Base-by-base conservation (phyloP, 2,888 invertebrate species). In the Operophtera brumata region DNA sequence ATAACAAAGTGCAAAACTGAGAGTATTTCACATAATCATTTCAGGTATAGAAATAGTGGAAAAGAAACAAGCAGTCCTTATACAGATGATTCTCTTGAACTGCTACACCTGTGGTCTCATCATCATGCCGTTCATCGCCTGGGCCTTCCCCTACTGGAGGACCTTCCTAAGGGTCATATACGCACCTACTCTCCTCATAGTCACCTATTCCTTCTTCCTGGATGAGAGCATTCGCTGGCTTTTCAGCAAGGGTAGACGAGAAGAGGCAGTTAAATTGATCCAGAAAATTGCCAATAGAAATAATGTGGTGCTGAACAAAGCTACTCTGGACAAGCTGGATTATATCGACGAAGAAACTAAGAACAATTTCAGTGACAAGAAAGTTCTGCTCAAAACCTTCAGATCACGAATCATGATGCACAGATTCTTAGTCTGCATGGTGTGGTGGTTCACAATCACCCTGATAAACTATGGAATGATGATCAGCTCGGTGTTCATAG, bases 381-480 rank as follows among this genome's bases (percentile, higher is more conserved):
- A 78, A 50, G 60, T 84, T n/a, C 55, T 90, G 36, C 26, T 82
- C 35, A 83, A 85, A 62, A 90, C 89, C 0, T 87, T 90, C 48
- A 80, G 72, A 42, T 90, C 90, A 0, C 79, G 70, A 30, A 78
- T 86, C 20, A 86, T 90, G 87, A 74, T 90, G 78, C 78, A 82
- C 44, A 73, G 89, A 57, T 88, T 90, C 64, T 57, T 84, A 4
- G 79, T 89, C 6, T 89, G 90, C 64, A 64, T 81, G 74, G 86
- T 86, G 54, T 90, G 88, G 88, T 90, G 90, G 89, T 80, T 89
- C 59, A 89, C 89, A 1, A 85, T 85, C 49, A 89, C 88, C 12
- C 68, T 90, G 30, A 88, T 90, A 57, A 89, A 90, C 76, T 90
- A 88, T 62, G 90, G 89, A 2, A 89, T 89, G 90, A 88, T 89